Base-by-base conservation (phyloP, 1,140 invertebrate genomes). In the Bombus cullumanus region DNA sequence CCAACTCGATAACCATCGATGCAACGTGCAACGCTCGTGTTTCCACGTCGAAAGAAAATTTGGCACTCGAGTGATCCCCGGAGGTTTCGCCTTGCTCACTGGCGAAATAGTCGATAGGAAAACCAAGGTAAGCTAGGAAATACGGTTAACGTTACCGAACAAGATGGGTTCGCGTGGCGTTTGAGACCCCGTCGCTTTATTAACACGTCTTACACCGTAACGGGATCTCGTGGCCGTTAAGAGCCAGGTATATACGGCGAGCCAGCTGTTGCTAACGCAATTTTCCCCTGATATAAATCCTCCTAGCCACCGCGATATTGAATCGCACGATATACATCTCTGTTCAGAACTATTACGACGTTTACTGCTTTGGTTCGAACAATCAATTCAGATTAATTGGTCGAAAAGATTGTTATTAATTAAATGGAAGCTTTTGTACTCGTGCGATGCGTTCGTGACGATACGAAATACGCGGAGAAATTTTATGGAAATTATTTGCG, bases 251-350 rank as follows among this genome's bases (percentile, higher is more conserved):
- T 90, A 92, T 81, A 62, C 59, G 59, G 10, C 85, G 75, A 59
- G 69, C 87, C 90, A 92, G 92, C 92, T 90, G 92, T 90, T 89
- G 86, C 92, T 92, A 92, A 92, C 88, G 91, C 92, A 93, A 93
- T 93, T 93, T 89, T 85, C 81, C 83, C 87, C 74, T 81, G 81
- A 92, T 92, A 93, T 93, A 93, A 93, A 93, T 93, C 91, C 89
- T 89, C 73, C 31, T 53, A 39, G 88, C 57, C 72, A 37, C 73
- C 86, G 79, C 87, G 90, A 93, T 93, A 92, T 93, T 92, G 91
- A 92, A 93, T 93, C 90, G 91, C 90, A 89, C 89, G 89, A 85
- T 92, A 89, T 53, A 53, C 47, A 53, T 53, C 47, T 18, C 47
- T 22, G 47, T 83, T 53, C 47, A 8, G 47, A 53, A 8, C 18